phyloP scores from a whole-genome alignment of 2,113 vertebrate genomes.

The Diphyllodes magnificus region DNA sequence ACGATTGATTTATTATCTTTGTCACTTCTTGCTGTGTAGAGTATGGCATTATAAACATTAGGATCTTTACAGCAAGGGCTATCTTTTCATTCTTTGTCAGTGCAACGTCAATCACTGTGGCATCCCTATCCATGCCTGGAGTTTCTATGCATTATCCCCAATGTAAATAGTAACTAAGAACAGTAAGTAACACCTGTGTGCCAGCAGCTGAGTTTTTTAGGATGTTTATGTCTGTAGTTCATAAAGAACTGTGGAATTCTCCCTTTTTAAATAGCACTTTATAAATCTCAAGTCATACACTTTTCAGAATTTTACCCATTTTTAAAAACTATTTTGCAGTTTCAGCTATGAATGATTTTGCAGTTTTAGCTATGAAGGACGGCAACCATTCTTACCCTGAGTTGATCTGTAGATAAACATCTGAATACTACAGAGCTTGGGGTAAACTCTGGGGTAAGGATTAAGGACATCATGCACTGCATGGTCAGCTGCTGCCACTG shows the following conservation, averaged over 20 bases:
- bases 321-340: background rate
- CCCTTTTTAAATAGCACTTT: background rate
- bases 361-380: background rate
- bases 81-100: background rate
- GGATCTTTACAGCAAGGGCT: background rate
- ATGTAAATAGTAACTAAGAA: background rate
- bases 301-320: background rate
- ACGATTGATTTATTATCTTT: background rate
- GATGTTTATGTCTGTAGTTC: background rate
- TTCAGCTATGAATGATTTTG: background rate
- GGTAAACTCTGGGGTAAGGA: background rate
- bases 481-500: background rate
- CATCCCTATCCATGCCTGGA: background rate
- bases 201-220: background rate
- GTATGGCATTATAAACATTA: background rate
- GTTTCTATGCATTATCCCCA: background rate
- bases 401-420: background rate
- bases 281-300: background rate
- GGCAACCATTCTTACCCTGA: background rate
- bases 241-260: background rate
- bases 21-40: background rate
- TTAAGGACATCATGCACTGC: background rate
- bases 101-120: background rate
- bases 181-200: background rate
- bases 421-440: background rate